A percentile compares a stretch with the other conserved stretches of the same genome.
phyloP scores from a whole-genome alignment of 1,140 invertebrate genomes.

The Monochamus saltuarius region DNA sequence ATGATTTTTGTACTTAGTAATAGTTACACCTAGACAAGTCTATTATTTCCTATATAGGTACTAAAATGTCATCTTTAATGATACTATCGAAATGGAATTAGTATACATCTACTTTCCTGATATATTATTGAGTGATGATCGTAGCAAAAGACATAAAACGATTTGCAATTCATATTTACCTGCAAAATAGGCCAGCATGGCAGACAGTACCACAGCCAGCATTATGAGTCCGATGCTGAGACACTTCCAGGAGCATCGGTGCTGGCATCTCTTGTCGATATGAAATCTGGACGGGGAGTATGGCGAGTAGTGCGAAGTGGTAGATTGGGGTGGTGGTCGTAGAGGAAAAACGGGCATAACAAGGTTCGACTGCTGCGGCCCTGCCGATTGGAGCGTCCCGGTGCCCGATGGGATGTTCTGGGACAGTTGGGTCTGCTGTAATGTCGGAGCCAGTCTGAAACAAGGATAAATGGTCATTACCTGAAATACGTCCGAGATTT shows the following conservation, averaged over 20 bases:
- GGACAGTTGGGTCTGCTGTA: conserved; percentile 54
- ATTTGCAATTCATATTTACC: no score
- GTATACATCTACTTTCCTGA: no score
- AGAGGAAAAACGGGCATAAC: conserved; percentile 80
- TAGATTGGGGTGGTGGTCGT: conserved; percentile 66
- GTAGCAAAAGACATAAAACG: no score
- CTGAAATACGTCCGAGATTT: no score
- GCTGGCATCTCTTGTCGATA: conserved; percentile 89
- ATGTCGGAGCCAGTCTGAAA: conserved; percentile 56
- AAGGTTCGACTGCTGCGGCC: conserved; percentile 59
- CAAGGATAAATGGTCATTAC: conserved; percentile 17
- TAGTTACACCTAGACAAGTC: no score
- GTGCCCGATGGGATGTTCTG: conserved; percentile 46
- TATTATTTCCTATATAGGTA: no score
- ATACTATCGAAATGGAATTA: no score
- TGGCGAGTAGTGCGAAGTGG: conserved; percentile 74
- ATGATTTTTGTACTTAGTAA: no score
- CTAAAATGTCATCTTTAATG: no score
- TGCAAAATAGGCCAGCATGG: conserved; percentile 91
- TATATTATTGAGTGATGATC: no score
- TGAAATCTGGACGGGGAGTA: conserved; percentile 90
- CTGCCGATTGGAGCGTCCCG: conserved; percentile 48
- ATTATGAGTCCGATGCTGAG: conserved; percentile 88
- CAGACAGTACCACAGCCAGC: conserved; percentile 81
- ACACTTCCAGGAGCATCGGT: conserved; percentile 94